Evolutionary conservation across 37 sponge, comb jelly and placozoan species (phyloP), one percentile per base, ranked within the genome.

Genomic region (Trichoplax adhaerens): DNA sequence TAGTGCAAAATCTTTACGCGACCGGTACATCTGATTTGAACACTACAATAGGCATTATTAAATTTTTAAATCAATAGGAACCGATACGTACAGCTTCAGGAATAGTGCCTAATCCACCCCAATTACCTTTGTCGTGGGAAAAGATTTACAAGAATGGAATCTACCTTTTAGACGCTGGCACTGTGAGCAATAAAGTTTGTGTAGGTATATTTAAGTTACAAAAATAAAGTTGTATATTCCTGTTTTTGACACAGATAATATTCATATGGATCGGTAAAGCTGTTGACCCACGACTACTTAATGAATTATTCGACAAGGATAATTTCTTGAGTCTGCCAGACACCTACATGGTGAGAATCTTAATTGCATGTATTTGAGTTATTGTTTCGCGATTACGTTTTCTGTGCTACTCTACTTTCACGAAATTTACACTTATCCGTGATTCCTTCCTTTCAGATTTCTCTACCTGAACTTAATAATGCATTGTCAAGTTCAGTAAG

Each of bases 101-200:
- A 29, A 29, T 29, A 29, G 29, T 29, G 29, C 29, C 79, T 29
- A 53, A 70, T 50, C 81, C 82, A 4, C 91, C 83, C 47, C 56
- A 82, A 6, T 62, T 95, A 49, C 83, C 86, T 56, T 70, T 84
- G 52, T 79, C 88, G 3, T 83, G 91, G 1, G 91, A 90, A 80
- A 85, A 87, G 69, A 52, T 86, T 48, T 75, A 83, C 8, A 77
- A 88, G 47, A 77, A 82, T 58, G 91, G 91, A 47, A 79, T 87
- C 12, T 95, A 73, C 79, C 86, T 95, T 55, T 65, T 95, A 74
- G 86, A 95, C 79, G 80, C 76, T 75, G 93, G 93, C 12, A 4
- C 53, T 2, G 81, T 81, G 48, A 65, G 67, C 10, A 6, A 61
- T n/a, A 10, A 10, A 6, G 73, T 46, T 12, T 71, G 7, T 5